These are phyloP conservation scores for Stenchaetothrips biformis DNA, from an alignment of 2,888 invertebrate genomes.

Conservation along the genomic window DNA sequence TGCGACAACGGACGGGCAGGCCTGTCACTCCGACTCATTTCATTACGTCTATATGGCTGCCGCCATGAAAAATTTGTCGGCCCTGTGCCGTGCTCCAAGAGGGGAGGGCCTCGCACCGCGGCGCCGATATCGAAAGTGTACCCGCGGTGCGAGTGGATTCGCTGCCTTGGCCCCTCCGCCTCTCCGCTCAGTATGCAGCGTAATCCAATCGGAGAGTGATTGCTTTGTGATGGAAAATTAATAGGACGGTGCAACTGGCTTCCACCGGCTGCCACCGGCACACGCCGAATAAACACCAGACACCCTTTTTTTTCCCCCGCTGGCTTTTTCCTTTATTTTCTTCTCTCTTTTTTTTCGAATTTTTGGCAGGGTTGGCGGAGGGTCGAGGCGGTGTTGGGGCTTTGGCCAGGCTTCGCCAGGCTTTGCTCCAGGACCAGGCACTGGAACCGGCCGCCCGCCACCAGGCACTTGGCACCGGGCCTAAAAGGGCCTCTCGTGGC, in stretches of 20 bases:
- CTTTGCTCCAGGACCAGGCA: too few species aligned
- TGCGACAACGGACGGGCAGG: too few species aligned
- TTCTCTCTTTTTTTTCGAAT: neutral
- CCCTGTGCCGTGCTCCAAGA: too few species aligned
- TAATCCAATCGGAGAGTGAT: constrained; percentile 18
- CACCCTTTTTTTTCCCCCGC: neutral
- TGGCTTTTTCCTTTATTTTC: neutral
- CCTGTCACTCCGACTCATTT: too few species aligned
- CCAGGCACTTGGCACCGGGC: constrained; percentile 6
- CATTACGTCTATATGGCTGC: too few species aligned
- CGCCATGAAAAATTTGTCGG: too few species aligned
- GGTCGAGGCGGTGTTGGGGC: neutral
- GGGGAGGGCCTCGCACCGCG: too few species aligned
- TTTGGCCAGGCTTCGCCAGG: neutral
- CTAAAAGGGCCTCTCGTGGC: neutral
- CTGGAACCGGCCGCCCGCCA: neutral
- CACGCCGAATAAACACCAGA: neutral
- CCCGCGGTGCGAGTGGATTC: too few species aligned
- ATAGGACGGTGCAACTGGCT: neutral
- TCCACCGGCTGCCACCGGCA: neutral
- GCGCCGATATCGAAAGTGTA: too few species aligned
- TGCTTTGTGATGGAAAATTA: constrained; percentile 16
- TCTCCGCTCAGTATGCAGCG: neutral
- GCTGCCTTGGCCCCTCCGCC: too few species aligned
- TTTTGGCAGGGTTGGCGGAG: neutral